Evolutionary conservation across 2,113 vertebrate genomes (phyloP).

Genomic region (Bubo bubo): DNA sequence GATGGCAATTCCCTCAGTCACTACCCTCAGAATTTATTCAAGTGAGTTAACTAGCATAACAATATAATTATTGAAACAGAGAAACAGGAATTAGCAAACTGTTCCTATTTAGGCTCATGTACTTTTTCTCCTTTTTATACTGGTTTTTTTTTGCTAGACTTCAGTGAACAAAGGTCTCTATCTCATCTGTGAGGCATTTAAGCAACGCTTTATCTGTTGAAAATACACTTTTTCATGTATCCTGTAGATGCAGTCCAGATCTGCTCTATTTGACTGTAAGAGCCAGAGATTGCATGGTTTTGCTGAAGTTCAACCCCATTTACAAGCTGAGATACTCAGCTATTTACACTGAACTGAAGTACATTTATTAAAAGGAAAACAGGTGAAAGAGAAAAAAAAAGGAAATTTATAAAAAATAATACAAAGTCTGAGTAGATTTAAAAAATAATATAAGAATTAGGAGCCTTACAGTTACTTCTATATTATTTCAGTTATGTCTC

Average conservation of each 20-base stretch:
- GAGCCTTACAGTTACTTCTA: background rate
- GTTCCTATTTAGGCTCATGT: background rate
- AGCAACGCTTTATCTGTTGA: background rate
- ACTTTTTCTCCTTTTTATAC: background rate
- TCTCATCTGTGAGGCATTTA: background rate
- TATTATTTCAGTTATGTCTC: background rate
- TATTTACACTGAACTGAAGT: background rate
- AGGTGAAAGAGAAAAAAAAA: background rate
- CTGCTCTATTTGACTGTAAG: background rate
- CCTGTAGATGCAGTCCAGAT: background rate
- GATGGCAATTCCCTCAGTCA: background rate
- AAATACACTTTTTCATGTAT: background rate
- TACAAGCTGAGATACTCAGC: background rate
- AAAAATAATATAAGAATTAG: background rate
- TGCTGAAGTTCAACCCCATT: background rate
- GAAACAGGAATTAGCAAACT: background rate
- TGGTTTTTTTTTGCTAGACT: background rate
- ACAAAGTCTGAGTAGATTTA: background rate
- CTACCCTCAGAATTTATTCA: conserved; percentile 12
- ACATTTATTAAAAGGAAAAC: background rate
- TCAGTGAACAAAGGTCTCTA: background rate
- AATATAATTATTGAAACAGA: background rate
- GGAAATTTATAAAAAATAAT: background rate
- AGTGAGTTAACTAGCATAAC: background rate
- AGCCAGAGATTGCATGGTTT: background rate